These are phyloP conservation scores for Linnaemya vulpina DNA, from an alignment of 2,888 invertebrate species.

Conservation along the genomic window DNA sequence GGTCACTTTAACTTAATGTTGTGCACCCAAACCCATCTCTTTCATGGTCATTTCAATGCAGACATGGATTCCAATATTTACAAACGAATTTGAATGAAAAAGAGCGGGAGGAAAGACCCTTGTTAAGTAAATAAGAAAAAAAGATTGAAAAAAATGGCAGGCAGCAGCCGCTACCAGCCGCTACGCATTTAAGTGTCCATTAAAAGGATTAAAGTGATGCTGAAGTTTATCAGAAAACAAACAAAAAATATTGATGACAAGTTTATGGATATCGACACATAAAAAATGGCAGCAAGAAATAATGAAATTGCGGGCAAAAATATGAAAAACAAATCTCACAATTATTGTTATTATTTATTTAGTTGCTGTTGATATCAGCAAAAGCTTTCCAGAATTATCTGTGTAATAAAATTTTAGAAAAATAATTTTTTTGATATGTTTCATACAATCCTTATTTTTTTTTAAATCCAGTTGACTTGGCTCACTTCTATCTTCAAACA, in stretches of 20 bases:
- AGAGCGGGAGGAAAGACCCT: neutral
- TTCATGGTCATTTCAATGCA: neutral
- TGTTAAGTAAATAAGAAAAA: neutral
- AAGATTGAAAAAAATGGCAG: too few species aligned
- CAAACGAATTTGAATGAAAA: neutral
- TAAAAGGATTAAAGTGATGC: conserved; percentile 63
- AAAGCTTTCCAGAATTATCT: too few species aligned
- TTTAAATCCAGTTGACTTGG: too few species aligned
- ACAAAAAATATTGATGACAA: conserved; percentile 63
- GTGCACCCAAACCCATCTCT: neutral
- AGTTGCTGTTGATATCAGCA: too few species aligned
- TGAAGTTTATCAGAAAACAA: conserved; percentile 57
- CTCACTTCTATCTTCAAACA: too few species aligned
- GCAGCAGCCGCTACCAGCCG: conserved; percentile 32
- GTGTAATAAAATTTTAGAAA: too few species aligned
- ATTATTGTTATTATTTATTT: too few species aligned
- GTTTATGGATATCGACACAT: conserved; percentile 46
- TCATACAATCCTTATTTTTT: too few species aligned
- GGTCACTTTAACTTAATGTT: neutral
- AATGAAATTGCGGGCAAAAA: neutral
- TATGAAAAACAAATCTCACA: conserved; percentile 1
- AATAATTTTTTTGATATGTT: too few species aligned
- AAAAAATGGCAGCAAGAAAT: neutral
- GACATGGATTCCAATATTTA: conserved; percentile 3
- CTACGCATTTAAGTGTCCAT: conserved; percentile 66